Evolutionary conservation across 2,888 invertebrate species (phyloP), one percentile per base, ranked within the genome.

Genomic region (Hymenopus coronatus): DNA sequence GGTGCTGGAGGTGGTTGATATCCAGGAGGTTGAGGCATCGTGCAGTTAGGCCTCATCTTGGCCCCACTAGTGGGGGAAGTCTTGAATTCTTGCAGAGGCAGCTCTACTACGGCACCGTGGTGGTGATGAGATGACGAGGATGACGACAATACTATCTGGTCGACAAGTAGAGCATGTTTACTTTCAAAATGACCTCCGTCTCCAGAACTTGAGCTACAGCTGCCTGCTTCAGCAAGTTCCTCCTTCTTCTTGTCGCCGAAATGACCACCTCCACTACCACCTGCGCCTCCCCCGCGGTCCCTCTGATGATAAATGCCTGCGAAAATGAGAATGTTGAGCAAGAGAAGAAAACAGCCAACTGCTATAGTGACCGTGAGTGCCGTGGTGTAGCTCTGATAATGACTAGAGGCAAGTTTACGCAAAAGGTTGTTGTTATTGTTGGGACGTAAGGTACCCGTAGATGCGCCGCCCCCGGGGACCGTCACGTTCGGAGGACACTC

Each of bases 241-340:
- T 97, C 97, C 92, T 97, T 97, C 89, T 96, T 96, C 92, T 96
- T 96, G 88, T 96, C 96, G 90, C 96, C 95, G 87, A 93, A 93
- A 84, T 91, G 82, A 84, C 91, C 89, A 91, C 91, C 94, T 94
- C 90, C 95, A 92, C 92, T 91, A 90, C 91, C 92, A 28, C 93
- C 54, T 91, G 91, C 94, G 94, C 90, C 95, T 92, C 92, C 91
- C 90, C 91, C 92, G 27, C 93, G 92, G 91, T 97, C 97, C 1
- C 97, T 95, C 93, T 97, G 97, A 92, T 97, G 97, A 92, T 97
- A 98, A 90, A 97, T 97, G 2, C 98, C 98, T 84, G 97, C 97
- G 92, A 98, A 98, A 91, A 98, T 98, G 33, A 97, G 94, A 20
- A 97, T 96, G 92, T 98, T 98, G 40, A 98, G 94, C 46, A 97